Evolutionary conservation across 2,113 vertebrate genomes (phyloP).

Genomic region (Halichoeres trimaculatus): DNA sequence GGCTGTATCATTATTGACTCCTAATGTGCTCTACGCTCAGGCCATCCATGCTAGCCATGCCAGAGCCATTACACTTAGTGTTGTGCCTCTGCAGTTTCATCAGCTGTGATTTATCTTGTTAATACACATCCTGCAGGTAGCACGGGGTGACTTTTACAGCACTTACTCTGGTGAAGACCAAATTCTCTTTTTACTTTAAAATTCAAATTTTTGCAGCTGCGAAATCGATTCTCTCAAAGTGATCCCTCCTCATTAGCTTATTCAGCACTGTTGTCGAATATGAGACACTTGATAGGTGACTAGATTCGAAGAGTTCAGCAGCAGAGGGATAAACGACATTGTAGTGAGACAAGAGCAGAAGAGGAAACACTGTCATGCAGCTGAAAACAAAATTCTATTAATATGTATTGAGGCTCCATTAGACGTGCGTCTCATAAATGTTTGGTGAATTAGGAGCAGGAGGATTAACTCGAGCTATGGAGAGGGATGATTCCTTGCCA

Average conservation of each 20-base stretch:
- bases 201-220: no score
- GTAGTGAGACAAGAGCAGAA: constrained; percentile 69
- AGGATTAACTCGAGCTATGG: constrained; percentile 36
- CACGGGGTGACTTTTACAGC: constrained; percentile 34
- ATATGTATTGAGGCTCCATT: constrained; percentile 75
- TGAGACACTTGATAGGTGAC: constrained; percentile 54
- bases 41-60: constrained; percentile 46
- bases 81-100: constrained; percentile 55
- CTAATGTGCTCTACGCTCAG: constrained; percentile 44
- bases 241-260: no score
- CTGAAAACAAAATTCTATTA: constrained; percentile 75
- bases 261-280: no score
- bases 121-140: constrained; percentile 61
- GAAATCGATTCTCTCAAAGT: no score
- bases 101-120: constrained; percentile 71
- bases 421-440: constrained; percentile 72
- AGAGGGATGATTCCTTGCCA: constrained; percentile 33
- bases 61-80: constrained; percentile 54
- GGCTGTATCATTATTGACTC: constrained; percentile 76
- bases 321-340: constrained; percentile 69
- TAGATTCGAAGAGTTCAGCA: constrained; percentile 67
- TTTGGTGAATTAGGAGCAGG: constrained; percentile 67
- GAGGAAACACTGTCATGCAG: constrained; percentile 75
- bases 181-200: not conserved
- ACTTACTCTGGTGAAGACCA: constrained; percentile 5